Conservation (phyloP, 2,888 invertebrate species). For the Rutpela maculata region DNA sequence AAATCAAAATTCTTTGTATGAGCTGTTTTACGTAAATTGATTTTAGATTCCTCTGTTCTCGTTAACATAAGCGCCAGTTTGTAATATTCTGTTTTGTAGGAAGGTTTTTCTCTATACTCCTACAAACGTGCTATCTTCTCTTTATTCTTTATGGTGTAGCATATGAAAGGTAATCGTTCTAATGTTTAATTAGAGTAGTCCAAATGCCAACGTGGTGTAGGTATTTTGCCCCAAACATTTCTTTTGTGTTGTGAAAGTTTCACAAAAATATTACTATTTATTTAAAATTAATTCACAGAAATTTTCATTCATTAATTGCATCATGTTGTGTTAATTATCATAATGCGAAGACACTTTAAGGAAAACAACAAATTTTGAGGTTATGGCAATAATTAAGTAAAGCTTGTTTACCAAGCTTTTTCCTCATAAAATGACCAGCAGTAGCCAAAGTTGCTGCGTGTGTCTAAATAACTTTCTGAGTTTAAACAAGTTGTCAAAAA, state of each 20-base stretch:
- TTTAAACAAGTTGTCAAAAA: constrained; percentile 52
- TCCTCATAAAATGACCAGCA: constrained; percentile 28
- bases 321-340: neutral
- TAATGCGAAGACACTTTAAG: neutral
- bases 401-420: constrained; percentile 10
- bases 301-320: neutral
- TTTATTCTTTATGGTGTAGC: too few species aligned
- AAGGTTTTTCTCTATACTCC: too few species aligned
- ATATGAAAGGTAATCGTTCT: too few species aligned
- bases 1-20: too few species aligned
- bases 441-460: constrained; percentile 53
- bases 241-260: constrained; percentile 10
- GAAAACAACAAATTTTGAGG: constrained; percentile 8
- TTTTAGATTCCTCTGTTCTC: too few species aligned
- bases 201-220: constrained; percentile 15
- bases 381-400: constrained; percentile 23
- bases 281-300: neutral
- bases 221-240: constrained; percentile 21
- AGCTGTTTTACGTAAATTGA: too few species aligned
- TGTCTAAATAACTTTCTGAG: constrained; percentile 54
- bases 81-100: too few species aligned
- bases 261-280: constrained; percentile 7
- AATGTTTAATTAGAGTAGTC: neutral
- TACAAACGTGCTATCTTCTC: too few species aligned
- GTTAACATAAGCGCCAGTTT: too few species aligned